Conservation (phyloP, 2,888 invertebrate genomes). For the Malthinus flaveolus region DNA sequence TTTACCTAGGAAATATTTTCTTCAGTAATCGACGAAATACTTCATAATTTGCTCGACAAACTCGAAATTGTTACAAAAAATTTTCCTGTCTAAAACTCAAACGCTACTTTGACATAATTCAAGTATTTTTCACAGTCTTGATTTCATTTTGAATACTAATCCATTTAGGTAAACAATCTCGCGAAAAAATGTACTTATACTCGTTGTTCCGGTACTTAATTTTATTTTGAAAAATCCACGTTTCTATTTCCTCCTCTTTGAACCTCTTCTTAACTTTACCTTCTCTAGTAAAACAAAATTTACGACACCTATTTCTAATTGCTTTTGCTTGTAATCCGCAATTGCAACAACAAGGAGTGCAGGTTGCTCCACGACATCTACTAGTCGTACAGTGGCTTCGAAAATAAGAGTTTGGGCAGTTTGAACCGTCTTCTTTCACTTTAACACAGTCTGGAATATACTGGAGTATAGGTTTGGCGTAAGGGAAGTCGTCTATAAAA, state of each 20-base stretch:
- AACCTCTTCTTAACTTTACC: not conserved
- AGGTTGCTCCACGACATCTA: not conserved
- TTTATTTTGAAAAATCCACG: not conserved
- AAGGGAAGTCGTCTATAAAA: slow-evolving; percentile 22
- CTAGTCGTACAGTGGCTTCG: too few species aligned
- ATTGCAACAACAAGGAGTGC: not conserved
- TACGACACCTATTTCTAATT: not conserved
- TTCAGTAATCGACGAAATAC: not conserved
- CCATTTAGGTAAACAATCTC: slow-evolving; percentile 10
- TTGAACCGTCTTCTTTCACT: not conserved
- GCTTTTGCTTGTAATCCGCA: not conserved
- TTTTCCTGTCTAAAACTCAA: not conserved
- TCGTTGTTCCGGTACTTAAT: too few species aligned
- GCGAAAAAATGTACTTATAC: not conserved
- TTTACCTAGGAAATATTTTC: not conserved
- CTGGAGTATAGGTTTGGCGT: not conserved
- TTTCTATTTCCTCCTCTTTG: not conserved
- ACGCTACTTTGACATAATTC: slow-evolving; percentile 12
- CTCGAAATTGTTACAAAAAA: not conserved
- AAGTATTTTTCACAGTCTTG: slow-evolving; percentile 9
- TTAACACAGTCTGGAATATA: slow-evolving; percentile 8
- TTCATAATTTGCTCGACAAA: not conserved
- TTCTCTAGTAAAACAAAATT: not conserved
- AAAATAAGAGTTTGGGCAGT: too few species aligned
- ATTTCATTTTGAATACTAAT: slow-evolving; percentile 6